Conservation (phyloP, 2,888 invertebrate genomes). For the Girardia tigrina region DNA sequence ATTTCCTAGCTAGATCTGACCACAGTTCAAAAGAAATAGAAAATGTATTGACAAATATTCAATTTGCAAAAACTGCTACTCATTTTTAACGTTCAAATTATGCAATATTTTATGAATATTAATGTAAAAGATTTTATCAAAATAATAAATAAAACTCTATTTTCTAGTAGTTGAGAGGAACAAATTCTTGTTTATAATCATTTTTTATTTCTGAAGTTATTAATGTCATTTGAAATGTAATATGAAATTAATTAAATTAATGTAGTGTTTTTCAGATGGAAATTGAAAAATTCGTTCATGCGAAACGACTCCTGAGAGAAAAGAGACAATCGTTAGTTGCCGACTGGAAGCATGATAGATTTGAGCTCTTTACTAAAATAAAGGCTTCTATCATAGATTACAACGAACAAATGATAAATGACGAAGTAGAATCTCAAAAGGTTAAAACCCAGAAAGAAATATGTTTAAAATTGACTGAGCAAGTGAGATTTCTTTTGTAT, state of each 20-base stretch:
- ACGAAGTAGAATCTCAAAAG: background rate
- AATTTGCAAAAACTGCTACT: too few species aligned
- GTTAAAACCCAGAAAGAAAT: background rate
- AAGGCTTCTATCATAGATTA: background rate
- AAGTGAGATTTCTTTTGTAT: background rate
- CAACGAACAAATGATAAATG: background rate
- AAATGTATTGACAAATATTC: too few species aligned
- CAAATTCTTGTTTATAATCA: too few species aligned
- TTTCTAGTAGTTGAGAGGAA: too few species aligned
- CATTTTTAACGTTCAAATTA: too few species aligned
- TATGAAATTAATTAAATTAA: background rate
- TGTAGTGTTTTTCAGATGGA: background rate
- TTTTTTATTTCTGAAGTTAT: background rate
- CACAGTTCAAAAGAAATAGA: too few species aligned
- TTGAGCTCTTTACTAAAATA: background rate
- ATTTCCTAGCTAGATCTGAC: too few species aligned
- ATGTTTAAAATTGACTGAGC: slow-evolving; percentile 7
- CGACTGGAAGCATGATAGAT: slow-evolving; percentile 2
- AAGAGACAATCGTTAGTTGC: background rate
- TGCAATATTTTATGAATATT: too few species aligned
- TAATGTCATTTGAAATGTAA: background rate
- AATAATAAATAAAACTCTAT: too few species aligned
- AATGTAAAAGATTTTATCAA: too few species aligned
- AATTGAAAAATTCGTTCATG: background rate
- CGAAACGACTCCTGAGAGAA: background rate